Evolutionary conservation across 2,797 vertebrate genomes (phyloP).

Genomic region (Prunella strophiata): DNA sequence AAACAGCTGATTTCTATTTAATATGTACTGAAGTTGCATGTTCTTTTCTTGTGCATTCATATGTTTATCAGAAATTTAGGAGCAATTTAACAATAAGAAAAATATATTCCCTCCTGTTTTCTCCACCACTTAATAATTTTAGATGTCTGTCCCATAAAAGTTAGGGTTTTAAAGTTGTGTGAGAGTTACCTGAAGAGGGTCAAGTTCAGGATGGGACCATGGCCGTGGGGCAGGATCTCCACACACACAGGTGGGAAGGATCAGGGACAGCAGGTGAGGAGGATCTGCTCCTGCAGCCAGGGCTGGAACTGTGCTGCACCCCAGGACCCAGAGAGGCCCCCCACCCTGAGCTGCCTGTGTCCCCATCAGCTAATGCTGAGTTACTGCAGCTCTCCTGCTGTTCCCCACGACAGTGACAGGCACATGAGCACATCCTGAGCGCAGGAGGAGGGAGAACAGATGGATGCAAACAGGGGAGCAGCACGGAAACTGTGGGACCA

Average conservation of each 20-base stretch:
- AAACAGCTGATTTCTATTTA: neutral
- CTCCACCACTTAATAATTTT: neutral
- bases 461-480: neutral
- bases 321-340: accelerated
- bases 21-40: neutral
- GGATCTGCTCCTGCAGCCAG: accelerated
- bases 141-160: neutral
- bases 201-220: neutral
- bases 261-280: neutral
- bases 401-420: neutral
- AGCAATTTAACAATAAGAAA: neutral
- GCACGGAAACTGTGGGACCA: neutral
- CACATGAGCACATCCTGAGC: neutral
- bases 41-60: neutral
- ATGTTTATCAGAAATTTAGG: neutral
- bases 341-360: neutral
- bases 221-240: neutral
- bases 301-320: neutral
- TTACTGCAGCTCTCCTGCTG: neutral
- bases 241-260: accelerated
- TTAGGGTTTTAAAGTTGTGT: neutral
- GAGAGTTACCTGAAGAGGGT: neutral
- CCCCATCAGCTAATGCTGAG: neutral
- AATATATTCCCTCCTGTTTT: neutral
- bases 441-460: neutral